Evolutionary conservation across 2,888 invertebrate genomes (phyloP), one percentile per base, ranked within the genome.

Genomic region (Diadegma fenestrale): DNA sequence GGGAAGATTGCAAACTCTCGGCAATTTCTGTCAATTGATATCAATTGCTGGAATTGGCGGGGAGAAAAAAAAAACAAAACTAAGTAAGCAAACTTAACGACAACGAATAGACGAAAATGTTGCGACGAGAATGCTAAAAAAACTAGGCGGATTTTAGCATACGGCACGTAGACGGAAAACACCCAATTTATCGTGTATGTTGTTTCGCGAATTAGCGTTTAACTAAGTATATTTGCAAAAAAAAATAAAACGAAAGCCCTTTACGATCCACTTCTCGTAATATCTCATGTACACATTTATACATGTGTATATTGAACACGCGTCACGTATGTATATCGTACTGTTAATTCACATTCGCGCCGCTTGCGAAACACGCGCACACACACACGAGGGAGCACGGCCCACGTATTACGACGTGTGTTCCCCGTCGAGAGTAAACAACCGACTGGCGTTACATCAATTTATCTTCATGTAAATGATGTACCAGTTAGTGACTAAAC

Each of bases 21-120:
- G 68, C 80, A 64, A 78, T 75, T 82, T 71, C 76, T 41, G 77
- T 83, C 83, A 83, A 86, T 86, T 83, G 86, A 77, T 77, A 86
- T 78, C 86, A 86, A 86, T 86, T 86, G 80, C n/a, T 63, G 51
- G 78, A 79, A 80, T 83, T 83, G 80, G 69, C 73, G 26, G 26
- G 26, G 22, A 14, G 54, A 54, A 26, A 68, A 30, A 68, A 30
- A 51, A 78, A 75, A 76, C 48, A 72, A 84, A 64, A 71, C 54
- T 45, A 63, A 26, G 48, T n/a, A 66, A 72, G 58, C 45, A 43
- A 68, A 79, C 45, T 30, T 48, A 66, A 71, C 48, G 66, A 43
- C 10, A 41, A 19, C 43, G 68, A 66, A 26, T 41, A 58, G 14
- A 61, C 26, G n/a, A 68, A 26, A 54, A 14, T 19, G n/a, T n/a